These are phyloP conservation scores for Drosophila tsacasi DNA, from an alignment of 1,140 invertebrate genomes.

Conservation along the genomic window DNA sequence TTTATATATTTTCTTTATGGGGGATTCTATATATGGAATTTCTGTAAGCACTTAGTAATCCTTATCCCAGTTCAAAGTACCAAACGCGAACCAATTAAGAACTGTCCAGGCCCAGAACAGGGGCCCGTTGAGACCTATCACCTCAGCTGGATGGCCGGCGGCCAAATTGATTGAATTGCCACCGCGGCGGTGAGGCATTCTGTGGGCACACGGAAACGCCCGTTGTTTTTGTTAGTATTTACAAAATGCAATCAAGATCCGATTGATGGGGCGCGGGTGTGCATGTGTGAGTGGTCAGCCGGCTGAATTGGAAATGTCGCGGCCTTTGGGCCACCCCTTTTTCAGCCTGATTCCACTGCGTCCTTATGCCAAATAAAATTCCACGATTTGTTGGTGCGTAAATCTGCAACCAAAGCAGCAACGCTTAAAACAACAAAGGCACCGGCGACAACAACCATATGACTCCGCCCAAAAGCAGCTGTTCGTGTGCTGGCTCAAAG, in stretches of 20 bases:
- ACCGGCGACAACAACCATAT: conserved; percentile 42
- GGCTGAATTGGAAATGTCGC: conserved; percentile 70
- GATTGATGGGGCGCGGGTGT: conserved; percentile 13
- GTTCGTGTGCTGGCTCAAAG: conserved; percentile 80
- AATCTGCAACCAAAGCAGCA: conserved; percentile 78
- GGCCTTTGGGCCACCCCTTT: conserved; percentile 9
- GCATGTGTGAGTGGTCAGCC: neutral
- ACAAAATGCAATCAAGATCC: conserved; percentile 76
- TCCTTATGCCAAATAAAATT: conserved; percentile 61
- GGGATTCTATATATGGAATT: no score
- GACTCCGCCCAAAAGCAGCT: conserved; percentile 62
- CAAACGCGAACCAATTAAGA: conserved; percentile 1
- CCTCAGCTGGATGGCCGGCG: conserved; percentile 6
- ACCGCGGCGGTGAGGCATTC: conserved; percentile 19
- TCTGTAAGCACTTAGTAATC: no score
- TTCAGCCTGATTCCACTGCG: neutral
- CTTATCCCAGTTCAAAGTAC: neutral
- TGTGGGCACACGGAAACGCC: conserved; percentile 9
- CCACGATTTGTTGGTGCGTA: conserved; percentile 80
- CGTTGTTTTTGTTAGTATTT: conserved; percentile 58
- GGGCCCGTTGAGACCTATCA: conserved; percentile 1
- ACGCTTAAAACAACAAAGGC: conserved; percentile 68
- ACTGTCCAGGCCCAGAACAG: neutral
- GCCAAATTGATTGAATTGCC: conserved; percentile 46
- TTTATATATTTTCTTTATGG: no score